Base-by-base conservation (phyloP, 2,113 vertebrate genomes). In the Hymenochirus boettgeri region DNA sequence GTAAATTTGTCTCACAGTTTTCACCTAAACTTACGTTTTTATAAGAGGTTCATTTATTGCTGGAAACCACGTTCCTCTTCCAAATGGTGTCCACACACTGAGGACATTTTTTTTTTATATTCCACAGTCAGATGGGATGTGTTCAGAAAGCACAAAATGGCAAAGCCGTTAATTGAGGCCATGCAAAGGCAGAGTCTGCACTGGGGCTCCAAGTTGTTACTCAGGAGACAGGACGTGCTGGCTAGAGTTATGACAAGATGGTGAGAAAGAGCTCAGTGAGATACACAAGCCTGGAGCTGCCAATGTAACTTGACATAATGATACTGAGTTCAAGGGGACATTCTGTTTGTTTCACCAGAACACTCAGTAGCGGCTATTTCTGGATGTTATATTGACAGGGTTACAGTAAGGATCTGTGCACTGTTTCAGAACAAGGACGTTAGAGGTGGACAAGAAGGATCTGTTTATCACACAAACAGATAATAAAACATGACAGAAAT, bases 81-180 rank as follows among this genome's bases (percentile, higher is more conserved):
- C 22, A 50, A 65, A 27, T 27, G 35, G 21, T 33, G 53, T 53
- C 52, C 53, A 65, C 63, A 57, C 29, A 26, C 21, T 50, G 29
- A 29, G 29, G 63, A 50, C 47, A 23, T 50, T 57, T 57, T 27
- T 37, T 50, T 66, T 25, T 33, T 50, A 57, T 50, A 51, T 57
- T 66, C 42, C 37, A 27, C 5, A n/a, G 53, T 54, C 63, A 66
- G 63, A 66, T 57, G 53, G 62, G 42, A 57, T 48, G 27, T 8
- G 45, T 57, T 29, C 29, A 25, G 52, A 57, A 66, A 26, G 47
- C 25, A 31, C 62, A n/a, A 66, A 58, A 17, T 66, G 45, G 54
- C 63, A 57, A 21, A 58, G 42, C 54, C 31, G 27, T 50, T 57
- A 58, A 66, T 58, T 61, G 51, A 33, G 23, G 45, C 10, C 39